Base-by-base conservation (phyloP, 1,140 invertebrate genomes). In the Nasonia giraulti region DNA sequence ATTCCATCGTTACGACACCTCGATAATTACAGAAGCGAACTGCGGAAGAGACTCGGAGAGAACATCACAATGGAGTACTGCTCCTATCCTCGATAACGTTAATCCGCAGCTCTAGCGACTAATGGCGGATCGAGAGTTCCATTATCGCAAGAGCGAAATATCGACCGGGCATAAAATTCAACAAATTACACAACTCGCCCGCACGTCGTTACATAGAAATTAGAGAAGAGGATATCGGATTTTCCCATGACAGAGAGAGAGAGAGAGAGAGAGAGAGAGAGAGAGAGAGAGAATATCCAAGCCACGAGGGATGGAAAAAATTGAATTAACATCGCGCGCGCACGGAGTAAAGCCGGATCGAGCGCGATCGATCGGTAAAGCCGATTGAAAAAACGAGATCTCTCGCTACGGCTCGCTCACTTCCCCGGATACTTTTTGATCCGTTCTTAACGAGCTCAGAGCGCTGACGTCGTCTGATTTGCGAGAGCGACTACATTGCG, bases 381-480 rank as follows among this genome's bases (percentile, higher is more conserved):
- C 76, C 31, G 47, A 66, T 76, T 76, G 74, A 47, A 76, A 76
- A 76, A 76, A 10, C 74, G 47, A 44, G 73, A 7, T 0, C 75
- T 1, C 44, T 20, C 55, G 23, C 50, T 20, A n/a, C 5, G 17
- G 55, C n/a, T 7, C 14, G n/a, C 44, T n/a, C 31, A 31, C 44
- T 50, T 4, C 44, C 7, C 50, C 40, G 44, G 44, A 27, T 50
- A 27, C 44, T 77, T 77, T 77, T 77, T 50, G 44, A 77, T 77
- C 75, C 75, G n/a, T 50, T 47, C 20, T 47, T 77, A 77, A 77
- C 75, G 75, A 77, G 44, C 75, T 77, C 44, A n/a, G 2, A 71
- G 33, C 37, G 33, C 12, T 20, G 6, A 7, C 55, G 55, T 62
- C 14, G 37, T 40, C 37, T 33, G 33, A 74, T 74, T 74, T 37